Base-by-base conservation (phyloP, 2,797 vertebrate genomes). In the Chaetodon trifasciatus region DNA sequence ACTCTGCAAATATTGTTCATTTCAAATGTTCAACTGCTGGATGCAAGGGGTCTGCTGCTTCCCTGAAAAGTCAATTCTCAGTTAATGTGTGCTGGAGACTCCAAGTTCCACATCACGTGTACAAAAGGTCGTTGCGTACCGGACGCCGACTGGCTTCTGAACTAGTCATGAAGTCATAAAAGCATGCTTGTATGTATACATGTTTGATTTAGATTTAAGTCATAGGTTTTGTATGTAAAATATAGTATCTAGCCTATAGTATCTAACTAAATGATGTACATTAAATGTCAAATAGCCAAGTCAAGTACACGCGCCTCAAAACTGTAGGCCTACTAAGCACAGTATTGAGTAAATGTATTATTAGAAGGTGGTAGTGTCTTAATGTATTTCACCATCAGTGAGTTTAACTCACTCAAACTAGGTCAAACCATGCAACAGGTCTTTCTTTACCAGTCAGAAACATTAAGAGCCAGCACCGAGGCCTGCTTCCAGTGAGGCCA, bases 361-460 rank as follows among this genome's bases (percentile, higher is more conserved):
- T 56, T 17, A 40, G 9, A 50, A n/a, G n/a, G 32, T 40, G 12
- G 1, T 37, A 12, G 16, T 37, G 39, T 12, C 13, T 62, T 13
- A 6, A 35, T 68, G 37, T 39, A 52, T 44, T 52, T 6, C 23
- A 66, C 37, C 62, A 39, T 42, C 5, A 52, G 35, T 35, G 10
- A 47, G 46, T 55, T 80, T 21, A 60, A 55, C 19, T 46, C n/a
- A 39, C 24, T 64, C 40, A 75, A 50, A 70, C 58, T 50, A 12
- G 32, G 5, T 35, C 6, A 1, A 39, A 58, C 60, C n/a, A 17
- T 28, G 15, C 21, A 57, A 28, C 37, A 47, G 49, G 15, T 9
- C 11, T 15, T 64, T 44, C 39, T 57, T 53, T 11, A 60, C 28
- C 47, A 71, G n/a, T 72, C 24, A 74, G 65, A 74, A 68, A 86